Conservation (phyloP, 2,113 vertebrate genomes). For the Cebus imitator region DNA sequence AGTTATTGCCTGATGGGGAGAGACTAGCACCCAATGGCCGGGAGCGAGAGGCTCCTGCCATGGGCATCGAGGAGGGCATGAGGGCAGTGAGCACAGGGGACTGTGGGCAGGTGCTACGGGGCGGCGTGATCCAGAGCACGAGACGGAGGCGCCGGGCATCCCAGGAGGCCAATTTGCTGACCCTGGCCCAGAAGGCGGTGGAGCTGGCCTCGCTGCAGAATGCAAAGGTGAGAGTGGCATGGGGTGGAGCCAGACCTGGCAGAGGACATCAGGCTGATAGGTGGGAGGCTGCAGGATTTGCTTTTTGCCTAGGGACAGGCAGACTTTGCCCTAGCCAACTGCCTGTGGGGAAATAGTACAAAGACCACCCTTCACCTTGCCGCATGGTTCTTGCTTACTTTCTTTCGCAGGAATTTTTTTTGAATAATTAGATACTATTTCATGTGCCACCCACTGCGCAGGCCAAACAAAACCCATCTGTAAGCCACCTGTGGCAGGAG, state of each 20-base stretch:
- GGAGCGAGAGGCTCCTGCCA: conserved; percentile 75
- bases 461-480: not conserved
- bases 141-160: conserved; percentile 91
- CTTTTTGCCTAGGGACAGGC: not conserved
- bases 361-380: not conserved
- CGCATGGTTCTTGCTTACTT: not conserved
- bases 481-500: not conserved
- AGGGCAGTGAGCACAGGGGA: conserved; percentile 76
- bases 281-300: not conserved
- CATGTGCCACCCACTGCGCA: not conserved
- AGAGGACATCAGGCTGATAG: not conserved
- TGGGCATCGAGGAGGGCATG: conserved; percentile 73
- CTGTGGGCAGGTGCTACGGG: conserved; percentile 87
- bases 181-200: conserved; percentile 95
- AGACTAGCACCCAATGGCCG: conserved; percentile 81
- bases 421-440: not conserved
- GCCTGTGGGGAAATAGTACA: not conserved
- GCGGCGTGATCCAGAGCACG: conserved; percentile 95
- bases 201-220: conserved; percentile 94
- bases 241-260: not conserved
- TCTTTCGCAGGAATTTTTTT: not conserved
- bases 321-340: not conserved
- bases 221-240: conserved; percentile 78
- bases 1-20: conserved; percentile 78
- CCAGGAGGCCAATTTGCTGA: conserved; percentile 96